These are phyloP conservation scores for Malurus melanocephalus DNA, from an alignment of 2,113 vertebrate species.

Conservation along the genomic window DNA sequence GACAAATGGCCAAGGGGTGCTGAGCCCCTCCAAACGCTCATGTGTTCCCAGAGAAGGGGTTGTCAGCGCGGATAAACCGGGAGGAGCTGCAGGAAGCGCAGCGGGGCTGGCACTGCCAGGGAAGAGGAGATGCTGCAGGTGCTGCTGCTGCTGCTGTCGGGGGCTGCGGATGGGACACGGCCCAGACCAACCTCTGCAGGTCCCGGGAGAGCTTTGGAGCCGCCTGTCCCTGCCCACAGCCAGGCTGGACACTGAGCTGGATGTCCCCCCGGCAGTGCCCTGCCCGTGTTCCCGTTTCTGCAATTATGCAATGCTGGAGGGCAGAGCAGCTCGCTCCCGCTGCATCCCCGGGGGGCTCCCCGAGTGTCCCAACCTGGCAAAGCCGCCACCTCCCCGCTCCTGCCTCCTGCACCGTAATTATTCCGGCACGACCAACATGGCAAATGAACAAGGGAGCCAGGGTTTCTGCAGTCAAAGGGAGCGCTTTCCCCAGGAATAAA, in stretches of 20 bases:
- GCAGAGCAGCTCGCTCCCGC: not conserved
- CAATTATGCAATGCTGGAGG: not conserved
- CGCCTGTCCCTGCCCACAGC: not conserved
- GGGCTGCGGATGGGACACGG: not conserved
- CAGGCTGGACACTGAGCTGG: not conserved
- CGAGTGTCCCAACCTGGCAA: constrained; percentile 20
- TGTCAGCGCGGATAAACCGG: not conserved
- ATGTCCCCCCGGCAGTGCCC: not conserved
- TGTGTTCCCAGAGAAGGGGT: not conserved
- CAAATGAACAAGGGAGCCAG: constrained; percentile 29
- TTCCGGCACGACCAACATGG: constrained; percentile 15
- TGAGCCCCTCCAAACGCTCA: not conserved
- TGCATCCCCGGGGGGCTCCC: not conserved
- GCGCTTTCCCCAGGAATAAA: constrained; percentile 33
- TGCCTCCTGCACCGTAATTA: not conserved
- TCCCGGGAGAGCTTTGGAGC: not conserved
- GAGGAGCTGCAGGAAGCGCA: not conserved
- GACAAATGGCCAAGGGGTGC: not conserved
- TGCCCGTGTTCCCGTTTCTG: not conserved
- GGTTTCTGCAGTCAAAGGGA: constrained; percentile 16
- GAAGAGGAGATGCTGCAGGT: constrained; percentile 11
- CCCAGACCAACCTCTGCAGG: not conserved
- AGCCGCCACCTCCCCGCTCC: not conserved
- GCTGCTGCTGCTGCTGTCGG: not conserved
- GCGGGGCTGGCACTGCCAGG: not conserved